Percentiles rank a stretch among this genome's conserved stretches.
These are phyloP conservation scores for Myiozetetes cayanensis DNA, from an alignment of 2,113 vertebrate species.

Conservation along the genomic window DNA sequence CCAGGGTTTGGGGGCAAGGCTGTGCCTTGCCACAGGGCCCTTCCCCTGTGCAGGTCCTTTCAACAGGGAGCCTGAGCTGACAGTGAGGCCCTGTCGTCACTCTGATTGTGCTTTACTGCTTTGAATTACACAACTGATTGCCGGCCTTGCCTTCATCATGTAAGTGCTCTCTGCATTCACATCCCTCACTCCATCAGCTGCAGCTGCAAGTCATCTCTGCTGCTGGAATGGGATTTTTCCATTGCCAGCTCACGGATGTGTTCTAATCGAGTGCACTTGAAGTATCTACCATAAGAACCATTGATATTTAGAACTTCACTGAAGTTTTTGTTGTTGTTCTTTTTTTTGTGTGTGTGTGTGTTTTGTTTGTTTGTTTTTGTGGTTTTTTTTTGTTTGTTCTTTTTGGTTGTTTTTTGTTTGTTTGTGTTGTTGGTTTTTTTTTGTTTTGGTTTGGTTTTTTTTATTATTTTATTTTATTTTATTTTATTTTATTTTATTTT, in stretches of 20 bases:
- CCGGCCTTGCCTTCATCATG: not conserved
- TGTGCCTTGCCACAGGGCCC: not conserved
- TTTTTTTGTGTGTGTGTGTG: too few relatives aligned
- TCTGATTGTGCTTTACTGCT: slow-evolving; percentile 46
- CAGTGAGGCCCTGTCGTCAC: slow-evolving; percentile 4
- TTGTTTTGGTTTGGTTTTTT: not conserved
- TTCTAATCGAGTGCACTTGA: slow-evolving; percentile 16
- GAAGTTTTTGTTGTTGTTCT: not conserved
- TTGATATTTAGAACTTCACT: not conserved
- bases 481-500: too few relatives aligned
- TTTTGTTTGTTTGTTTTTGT: not conserved
- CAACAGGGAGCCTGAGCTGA: not conserved
- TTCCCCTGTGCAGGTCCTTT: not conserved
- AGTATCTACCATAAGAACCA: not conserved
- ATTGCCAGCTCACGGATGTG: not conserved
- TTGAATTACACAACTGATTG: slow-evolving; percentile 50
- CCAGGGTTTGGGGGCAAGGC: not conserved
- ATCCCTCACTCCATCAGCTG: not conserved
- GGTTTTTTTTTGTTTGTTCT: not conserved
- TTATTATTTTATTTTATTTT: too few relatives aligned
- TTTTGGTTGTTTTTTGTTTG: not conserved
- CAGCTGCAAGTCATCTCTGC: slow-evolving; percentile 56
- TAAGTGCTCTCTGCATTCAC: slow-evolving; percentile 27
- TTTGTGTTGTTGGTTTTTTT: not conserved
- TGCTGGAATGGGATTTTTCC: slow-evolving; percentile 36